Conservation (phyloP, 2,888 invertebrate genomes). For the Fabriciana adippe region DNA sequence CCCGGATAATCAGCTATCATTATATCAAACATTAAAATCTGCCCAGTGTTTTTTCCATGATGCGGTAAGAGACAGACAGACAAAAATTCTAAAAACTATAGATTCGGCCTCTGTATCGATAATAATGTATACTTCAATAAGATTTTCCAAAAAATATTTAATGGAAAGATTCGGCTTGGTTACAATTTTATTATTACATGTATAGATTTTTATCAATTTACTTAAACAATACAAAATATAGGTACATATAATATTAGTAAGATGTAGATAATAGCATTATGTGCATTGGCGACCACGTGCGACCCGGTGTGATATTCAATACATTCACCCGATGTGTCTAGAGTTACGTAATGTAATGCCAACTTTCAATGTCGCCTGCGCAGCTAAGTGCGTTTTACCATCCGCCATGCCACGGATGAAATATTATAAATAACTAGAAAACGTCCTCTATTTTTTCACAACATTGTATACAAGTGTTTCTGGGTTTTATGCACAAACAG, state of each 20-base stretch:
- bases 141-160: no score
- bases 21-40: no score
- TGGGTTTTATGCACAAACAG: background rate
- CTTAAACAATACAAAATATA: no score
- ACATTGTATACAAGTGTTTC: background rate
- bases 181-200: no score
- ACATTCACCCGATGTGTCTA: slow-evolving; percentile 66
- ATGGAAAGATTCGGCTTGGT: no score
- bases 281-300: slow-evolving; percentile 61
- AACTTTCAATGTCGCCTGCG: slow-evolving; percentile 75
- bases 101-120: no score
- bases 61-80: no score
- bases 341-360: slow-evolving; percentile 76
- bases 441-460: background rate
- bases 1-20: no score
- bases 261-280: slow-evolving; percentile 27
- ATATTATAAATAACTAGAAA: background rate
- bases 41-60: no score
- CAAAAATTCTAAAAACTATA: no score
- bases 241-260: background rate
- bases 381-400: slow-evolving; percentile 40
- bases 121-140: no score
- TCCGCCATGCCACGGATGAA: slow-evolving; percentile 36
- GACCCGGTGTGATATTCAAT: slow-evolving; percentile 67
- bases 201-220: no score